Base-by-base conservation (phyloP, 1,140 invertebrate genomes). In the Orius laevigatus region DNA sequence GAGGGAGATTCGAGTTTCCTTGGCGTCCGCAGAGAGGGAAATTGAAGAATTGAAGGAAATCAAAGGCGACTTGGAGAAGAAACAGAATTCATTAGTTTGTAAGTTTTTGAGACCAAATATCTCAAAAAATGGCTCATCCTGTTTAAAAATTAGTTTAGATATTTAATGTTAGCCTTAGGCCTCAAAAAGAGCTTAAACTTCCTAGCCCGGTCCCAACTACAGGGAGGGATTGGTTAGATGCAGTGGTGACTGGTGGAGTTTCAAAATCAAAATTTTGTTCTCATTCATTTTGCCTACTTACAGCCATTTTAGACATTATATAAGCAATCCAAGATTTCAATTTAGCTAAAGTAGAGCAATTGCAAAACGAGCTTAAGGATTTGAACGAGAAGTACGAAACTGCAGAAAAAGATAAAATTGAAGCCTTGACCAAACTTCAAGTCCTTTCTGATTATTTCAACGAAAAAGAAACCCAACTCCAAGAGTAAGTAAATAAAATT, bases 391-490 rank as follows among this genome's bases (percentile, higher is more conserved):
- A 79, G 53, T 78, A 78, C 50, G 75, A 77, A 59, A 69, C 74
- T 47, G 75, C 77, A 1, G 80, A 82, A 56, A 79, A 80, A 55
- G 81, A 84, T 52, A 82, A 82, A 53, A 67, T 79, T 12, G 84
- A 90, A 60, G 79, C 83, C 1, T 71, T 80, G 57, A 89, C 84
- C 0, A 76, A 83, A 56, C 69, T 92, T 1, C 78, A 86, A 62
- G 86, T 91, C 5, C 65, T 92, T 31, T 79, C 81, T 0, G 81
- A 79, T 57, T 90, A 89, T 60, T 92, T 92, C 64, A 81, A 88
- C 59, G 84, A 90, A 53, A 83, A 85, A 59, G 87, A 92, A 66
- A 70, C 75, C 14, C 78, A 89, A 62, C 65, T 88, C 18, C 76
- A 88, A 62, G 87, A 84, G 84, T 84, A 68, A 67, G 62, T 60